Evolutionary conservation across 2,888 invertebrate species (phyloP).

Genomic region (Chaetogeoica ovagalla): DNA sequence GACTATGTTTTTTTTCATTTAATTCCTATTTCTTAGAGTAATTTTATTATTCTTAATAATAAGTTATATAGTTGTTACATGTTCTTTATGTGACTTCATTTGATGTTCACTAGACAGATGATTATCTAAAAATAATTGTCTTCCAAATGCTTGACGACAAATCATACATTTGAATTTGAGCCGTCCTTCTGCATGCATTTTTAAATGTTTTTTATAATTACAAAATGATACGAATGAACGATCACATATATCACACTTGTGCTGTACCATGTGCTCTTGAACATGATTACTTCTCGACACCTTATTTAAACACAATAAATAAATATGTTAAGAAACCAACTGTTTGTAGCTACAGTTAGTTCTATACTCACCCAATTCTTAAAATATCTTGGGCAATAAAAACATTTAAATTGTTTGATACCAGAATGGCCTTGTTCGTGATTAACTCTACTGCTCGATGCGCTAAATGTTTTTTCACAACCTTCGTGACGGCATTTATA

Average conservation of each 20-base stretch:
- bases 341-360: neutral
- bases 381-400: constrained; percentile 50
- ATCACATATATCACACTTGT: constrained; percentile 44
- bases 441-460: constrained; percentile 44
- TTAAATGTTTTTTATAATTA: constrained; percentile 51
- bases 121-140: constrained; percentile 47
- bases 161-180: constrained; percentile 46
- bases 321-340: neutral
- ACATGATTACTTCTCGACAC: constrained; percentile 49
- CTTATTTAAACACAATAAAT: constrained; percentile 5
- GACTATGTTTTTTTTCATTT: neutral
- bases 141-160: constrained; percentile 48
- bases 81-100: constrained; percentile 29
- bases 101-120: constrained; percentile 36
- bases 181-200: constrained; percentile 43
- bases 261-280: constrained; percentile 46
- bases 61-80: constrained; percentile 1
- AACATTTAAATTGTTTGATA: constrained; percentile 49
- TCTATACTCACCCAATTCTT: constrained; percentile 39
- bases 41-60: neutral
- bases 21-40: neutral
- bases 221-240: constrained; percentile 45
- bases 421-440: constrained; percentile 50
- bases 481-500: constrained; percentile 47
- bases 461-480: constrained; percentile 49